These are phyloP conservation scores for Lycaon pictus DNA, from an alignment of 2,113 vertebrate species.

Conservation along the genomic window DNA sequence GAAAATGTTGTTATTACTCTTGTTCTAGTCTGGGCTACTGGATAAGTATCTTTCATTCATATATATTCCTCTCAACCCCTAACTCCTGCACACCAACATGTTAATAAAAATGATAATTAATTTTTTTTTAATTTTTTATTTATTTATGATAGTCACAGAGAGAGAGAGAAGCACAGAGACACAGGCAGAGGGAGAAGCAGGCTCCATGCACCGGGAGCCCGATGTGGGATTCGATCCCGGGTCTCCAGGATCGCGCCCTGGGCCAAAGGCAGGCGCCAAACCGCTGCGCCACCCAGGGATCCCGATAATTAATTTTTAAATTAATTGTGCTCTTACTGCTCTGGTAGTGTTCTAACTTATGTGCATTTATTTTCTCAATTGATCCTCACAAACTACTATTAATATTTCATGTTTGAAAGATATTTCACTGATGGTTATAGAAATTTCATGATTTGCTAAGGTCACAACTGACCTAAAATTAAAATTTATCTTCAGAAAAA, in stretches of 20 bases:
- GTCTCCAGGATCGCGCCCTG: too few species aligned
- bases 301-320: neutral
- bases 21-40: neutral
- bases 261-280: too few species aligned
- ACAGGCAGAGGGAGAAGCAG: too few species aligned
- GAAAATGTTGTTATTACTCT: neutral
- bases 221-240: too few species aligned
- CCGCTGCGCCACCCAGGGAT: too few species aligned
- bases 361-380: neutral
- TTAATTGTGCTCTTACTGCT: neutral
- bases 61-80: neutral
- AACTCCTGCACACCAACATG: neutral
- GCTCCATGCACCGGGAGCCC: too few species aligned
- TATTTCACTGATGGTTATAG: neutral
- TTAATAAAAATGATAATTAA: neutral
- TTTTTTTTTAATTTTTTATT: too few species aligned
- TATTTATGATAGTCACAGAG: too few species aligned
- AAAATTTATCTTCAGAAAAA: constrained; percentile 11
- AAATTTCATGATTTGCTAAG: neutral
- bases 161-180: too few species aligned
- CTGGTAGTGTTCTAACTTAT: neutral
- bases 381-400: neutral
- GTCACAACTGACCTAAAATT: neutral
- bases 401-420: neutral
- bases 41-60: neutral